These are phyloP conservation scores for Staurois parvus DNA, from an alignment of 2,797 vertebrate species.

Conservation along the genomic window DNA sequence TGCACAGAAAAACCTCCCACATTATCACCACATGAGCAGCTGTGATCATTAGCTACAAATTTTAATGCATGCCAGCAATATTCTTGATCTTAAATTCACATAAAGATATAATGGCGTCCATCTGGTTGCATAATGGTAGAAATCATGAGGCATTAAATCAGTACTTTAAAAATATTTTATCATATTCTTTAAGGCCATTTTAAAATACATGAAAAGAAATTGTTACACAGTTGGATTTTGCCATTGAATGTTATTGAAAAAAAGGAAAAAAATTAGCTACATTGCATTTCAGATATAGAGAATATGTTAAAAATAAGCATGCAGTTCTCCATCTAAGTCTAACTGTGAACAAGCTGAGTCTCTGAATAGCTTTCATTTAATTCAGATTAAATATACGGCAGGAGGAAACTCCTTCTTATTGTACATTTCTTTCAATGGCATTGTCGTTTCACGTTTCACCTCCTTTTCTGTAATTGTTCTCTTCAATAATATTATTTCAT, in stretches of 20 bases:
- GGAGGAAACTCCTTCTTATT: constrained; percentile 8
- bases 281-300: constrained; percentile 29
- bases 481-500: constrained; percentile 31
- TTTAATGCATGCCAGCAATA: constrained; percentile 14
- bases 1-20: constrained; percentile 15
- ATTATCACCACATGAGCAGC: constrained; percentile 33
- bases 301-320: constrained; percentile 26
- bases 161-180: constrained; percentile 43
- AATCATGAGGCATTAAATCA: constrained; percentile 40
- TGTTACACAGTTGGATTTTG: constrained; percentile 45
- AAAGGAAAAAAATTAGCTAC: constrained; percentile 27
- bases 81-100: constrained; percentile 51
- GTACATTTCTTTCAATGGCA: background rate
- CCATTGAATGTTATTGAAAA: constrained; percentile 33
- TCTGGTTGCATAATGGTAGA: constrained; percentile 39
- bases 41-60: constrained; percentile 44
- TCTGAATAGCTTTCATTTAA: constrained; percentile 43
- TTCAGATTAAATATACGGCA: constrained; percentile 31
- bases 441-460: constrained; percentile 9
- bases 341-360: constrained; percentile 33
- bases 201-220: constrained; percentile 48
- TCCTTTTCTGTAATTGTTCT: constrained; percentile 20
- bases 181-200: constrained; percentile 52
- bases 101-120: constrained; percentile 41
- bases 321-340: background rate